Conservation (phyloP, 2,113 vertebrate genomes). For the Thinocorus orbignyianus region DNA sequence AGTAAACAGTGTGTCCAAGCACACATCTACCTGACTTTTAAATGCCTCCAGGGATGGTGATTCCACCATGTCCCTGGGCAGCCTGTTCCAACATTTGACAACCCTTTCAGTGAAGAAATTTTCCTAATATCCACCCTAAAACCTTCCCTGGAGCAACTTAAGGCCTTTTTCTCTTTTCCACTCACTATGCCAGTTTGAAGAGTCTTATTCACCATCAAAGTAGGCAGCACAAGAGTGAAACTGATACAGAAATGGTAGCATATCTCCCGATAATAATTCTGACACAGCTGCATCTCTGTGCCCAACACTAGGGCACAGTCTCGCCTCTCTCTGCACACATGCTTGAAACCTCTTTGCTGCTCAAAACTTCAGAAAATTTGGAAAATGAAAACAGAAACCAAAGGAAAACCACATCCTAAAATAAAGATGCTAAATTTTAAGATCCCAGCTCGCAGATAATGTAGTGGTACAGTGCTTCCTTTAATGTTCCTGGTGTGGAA, state of each 20-base stretch:
- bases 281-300: background rate
- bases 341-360: background rate
- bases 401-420: background rate
- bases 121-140: background rate
- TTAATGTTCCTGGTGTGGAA: background rate
- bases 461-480: background rate
- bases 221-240: background rate
- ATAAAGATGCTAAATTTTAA: background rate
- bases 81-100: background rate
- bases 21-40: background rate
- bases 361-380: background rate
- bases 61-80: background rate
- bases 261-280: background rate
- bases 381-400: background rate
- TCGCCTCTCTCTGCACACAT: background rate
- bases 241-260: background rate
- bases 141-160: background rate
- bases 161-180: background rate
- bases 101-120: background rate
- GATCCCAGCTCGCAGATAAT: background rate
- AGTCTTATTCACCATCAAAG: background rate
- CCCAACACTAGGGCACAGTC: background rate
- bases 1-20: background rate
- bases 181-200: background rate
- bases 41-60: background rate